Evolutionary conservation across 1,140 invertebrate species (phyloP).

Genomic region (Heliconius hermathena): DNA sequence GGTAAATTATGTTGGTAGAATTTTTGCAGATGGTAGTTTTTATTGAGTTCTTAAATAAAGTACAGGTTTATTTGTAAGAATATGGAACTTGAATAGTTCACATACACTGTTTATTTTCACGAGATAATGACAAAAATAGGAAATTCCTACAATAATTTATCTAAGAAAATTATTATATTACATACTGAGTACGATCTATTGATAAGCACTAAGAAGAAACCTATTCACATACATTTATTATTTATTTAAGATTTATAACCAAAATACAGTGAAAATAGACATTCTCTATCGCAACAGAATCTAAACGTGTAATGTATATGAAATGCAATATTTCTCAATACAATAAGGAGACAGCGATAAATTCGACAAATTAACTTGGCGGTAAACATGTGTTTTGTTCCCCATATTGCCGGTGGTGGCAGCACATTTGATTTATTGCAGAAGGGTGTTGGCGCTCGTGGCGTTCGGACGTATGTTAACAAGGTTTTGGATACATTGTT

Average conservation of each 20-base stretch:
- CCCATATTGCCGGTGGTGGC: conserved; percentile 75
- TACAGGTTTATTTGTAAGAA: too few relatives aligned
- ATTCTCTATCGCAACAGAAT: conserved; percentile 27
- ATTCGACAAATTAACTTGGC: conserved; percentile 79
- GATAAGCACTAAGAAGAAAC: neutral
- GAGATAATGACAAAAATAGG: too few relatives aligned
- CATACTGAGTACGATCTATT: neutral
- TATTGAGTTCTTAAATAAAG: too few relatives aligned
- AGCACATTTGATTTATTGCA: conserved; percentile 75
- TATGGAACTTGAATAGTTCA: too few relatives aligned
- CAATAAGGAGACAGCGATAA: conserved; percentile 70
- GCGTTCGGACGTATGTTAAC: conserved; percentile 53
- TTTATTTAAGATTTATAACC: conserved; percentile 9
- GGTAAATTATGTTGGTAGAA: too few relatives aligned
- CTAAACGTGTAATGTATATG: conserved; percentile 32
- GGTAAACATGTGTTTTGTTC: conserved; percentile 79
- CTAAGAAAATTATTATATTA: conserved; percentile 12
- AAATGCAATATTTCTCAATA: conserved; percentile 74
- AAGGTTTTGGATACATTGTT: conserved; percentile 45
- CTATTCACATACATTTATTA: neutral
- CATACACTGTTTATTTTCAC: too few relatives aligned
- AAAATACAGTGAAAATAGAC: conserved; percentile 14
- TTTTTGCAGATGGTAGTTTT: too few relatives aligned
- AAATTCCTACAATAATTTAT: neutral
- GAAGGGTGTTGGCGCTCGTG: conserved; percentile 49